These are phyloP conservation scores for Pentalonia nigronervosa DNA, from an alignment of 1,140 invertebrate genomes.

Conservation along the genomic window DNA sequence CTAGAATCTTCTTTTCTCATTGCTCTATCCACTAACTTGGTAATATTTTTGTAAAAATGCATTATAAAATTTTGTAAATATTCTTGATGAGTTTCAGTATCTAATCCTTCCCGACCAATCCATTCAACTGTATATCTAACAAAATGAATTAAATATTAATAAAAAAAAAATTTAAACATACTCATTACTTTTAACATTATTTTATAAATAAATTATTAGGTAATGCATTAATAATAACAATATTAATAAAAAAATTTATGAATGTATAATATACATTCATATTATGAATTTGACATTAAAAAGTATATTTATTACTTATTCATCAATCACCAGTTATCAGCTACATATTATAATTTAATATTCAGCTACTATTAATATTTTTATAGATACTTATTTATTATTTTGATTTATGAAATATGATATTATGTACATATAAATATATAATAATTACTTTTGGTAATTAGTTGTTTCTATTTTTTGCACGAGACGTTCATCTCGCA, in stretches of 20 bases:
- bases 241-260: too few relatives aligned
- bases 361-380: background rate
- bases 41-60: constrained; percentile 94
- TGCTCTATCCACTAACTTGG: constrained; percentile 89
- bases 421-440: background rate
- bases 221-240: background rate
- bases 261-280: too few relatives aligned
- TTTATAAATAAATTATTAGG: background rate
- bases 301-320: too few relatives aligned
- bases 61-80: constrained; percentile 95
- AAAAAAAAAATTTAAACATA: background rate
- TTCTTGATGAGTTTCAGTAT: constrained; percentile 90
- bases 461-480: constrained; percentile 88
- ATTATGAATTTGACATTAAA: too few relatives aligned
- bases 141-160: background rate
- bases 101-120: constrained; percentile 94
- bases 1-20: constrained; percentile 95
- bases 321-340: too few relatives aligned
- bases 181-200: background rate
- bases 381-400: background rate
- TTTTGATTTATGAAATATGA: background rate
- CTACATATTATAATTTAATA: background rate
- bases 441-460: constrained; percentile 77
- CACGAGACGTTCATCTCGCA: constrained; percentile 86
- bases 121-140: constrained; percentile 93